Base-by-base conservation (phyloP, 2,113 vertebrate genomes). In the Calypte anna region DNA sequence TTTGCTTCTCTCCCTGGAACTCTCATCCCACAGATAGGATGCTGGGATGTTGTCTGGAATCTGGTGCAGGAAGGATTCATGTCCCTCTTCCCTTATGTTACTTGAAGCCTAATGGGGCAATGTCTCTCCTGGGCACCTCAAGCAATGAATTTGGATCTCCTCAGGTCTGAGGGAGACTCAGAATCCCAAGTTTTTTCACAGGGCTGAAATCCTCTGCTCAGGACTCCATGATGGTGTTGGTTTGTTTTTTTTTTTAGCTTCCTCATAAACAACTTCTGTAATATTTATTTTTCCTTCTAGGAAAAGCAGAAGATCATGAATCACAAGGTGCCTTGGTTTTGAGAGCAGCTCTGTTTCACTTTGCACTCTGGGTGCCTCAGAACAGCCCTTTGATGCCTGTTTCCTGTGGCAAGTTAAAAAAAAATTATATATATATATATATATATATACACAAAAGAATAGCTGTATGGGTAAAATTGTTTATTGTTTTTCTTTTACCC, bases 211-310 rank as follows among this genome's bases (percentile, higher is more conserved):
- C 17, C 25, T 88, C 33, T 61, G 18, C n/a, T 7, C 33, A 81
- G 31, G 9, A 20, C 38, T 86, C 31, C 38, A 9, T 1, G 1
- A 74, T 40, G 40, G 9, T 6, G 6, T 30, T 33, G 7, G 3
- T 44, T 83, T 25, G 44, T 81, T 38, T 74, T 81, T 22, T 48
- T 81, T 38, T 74, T 81, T 22, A 63, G 4, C 16, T 70, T 92
- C 82, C 64, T 59, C 53, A 70, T 67, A 75, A 91, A 64, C 36
- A 68, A 82, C 22, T 8, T 68, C 36, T 17, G 68, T 38, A 40
- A 64, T 57, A 24, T 91, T 74, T 66, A 50, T 51, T 91, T 93
- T 96, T 96, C 94, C 96, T 97, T 96, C 91, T 96, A 97, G 95
- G 94, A 93, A 96, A 94, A 91, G 50, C 69, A 72, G 62, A 94